Percentiles rank a stretch among this genome's conserved stretches.
Conservation (phyloP, 2,888 invertebrate genomes). For the Polydrusus tereticollis region DNA sequence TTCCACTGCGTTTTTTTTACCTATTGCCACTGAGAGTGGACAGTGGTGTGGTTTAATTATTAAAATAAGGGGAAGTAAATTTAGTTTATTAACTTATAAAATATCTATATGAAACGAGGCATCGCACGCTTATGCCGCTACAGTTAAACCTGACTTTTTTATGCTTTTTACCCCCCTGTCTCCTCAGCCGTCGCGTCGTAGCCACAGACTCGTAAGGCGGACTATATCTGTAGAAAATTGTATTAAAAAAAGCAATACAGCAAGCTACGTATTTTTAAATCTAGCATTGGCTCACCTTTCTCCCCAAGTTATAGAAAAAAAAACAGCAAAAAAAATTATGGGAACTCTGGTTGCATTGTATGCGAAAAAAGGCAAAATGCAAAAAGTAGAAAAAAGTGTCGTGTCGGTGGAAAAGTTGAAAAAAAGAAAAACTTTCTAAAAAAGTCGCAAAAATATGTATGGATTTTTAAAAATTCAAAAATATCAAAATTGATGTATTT, state of each 20-base stretch:
- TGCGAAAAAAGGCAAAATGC: conserved; percentile 30
- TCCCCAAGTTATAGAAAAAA: conserved; percentile 24
- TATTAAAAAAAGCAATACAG: not conserved
- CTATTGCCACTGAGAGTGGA: no score
- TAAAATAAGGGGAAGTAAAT: no score
- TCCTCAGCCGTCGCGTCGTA: no score
- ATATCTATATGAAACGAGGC: no score
- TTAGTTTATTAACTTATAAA: no score
- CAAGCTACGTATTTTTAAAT: not conserved
- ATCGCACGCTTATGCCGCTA: no score
- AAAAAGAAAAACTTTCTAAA: conserved; percentile 5
- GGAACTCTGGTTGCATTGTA: conserved; percentile 13
- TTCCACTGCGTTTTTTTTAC: no score
- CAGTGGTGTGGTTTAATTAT: no score
- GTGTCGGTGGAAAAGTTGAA: conserved; percentile 1
- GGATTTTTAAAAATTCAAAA: conserved; percentile 13
- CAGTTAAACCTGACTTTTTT: no score
- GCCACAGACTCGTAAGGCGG: no score
- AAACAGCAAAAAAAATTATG: conserved; percentile 23
- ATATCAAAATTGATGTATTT: not conserved
- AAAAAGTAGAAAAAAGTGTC: conserved; percentile 27
- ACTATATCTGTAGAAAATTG: not conserved
- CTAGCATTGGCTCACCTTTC: conserved; percentile 31
- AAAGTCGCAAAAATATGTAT: conserved; percentile 25
- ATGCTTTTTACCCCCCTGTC: no score